Evolutionary conservation across 2,113 vertebrate genomes (phyloP).

Genomic region (Clarias magur): DNA sequence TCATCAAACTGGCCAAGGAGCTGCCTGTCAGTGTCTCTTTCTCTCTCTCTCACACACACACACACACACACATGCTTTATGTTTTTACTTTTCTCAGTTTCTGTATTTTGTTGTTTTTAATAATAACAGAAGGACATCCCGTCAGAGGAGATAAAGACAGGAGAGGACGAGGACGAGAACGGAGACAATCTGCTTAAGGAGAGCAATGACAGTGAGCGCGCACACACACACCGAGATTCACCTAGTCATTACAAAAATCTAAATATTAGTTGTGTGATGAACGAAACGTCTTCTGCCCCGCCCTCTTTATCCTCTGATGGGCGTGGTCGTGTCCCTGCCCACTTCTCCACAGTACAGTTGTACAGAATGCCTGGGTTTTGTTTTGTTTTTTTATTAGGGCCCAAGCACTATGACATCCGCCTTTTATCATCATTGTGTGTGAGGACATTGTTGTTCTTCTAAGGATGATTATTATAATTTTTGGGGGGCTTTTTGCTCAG

Average conservation of each 20-base stretch:
- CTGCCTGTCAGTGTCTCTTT: slow-evolving; percentile 83
- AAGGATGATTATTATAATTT: too few species aligned
- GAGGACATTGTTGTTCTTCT: too few species aligned
- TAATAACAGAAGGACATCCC: slow-evolving; percentile 82
- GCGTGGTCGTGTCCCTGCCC: not conserved
- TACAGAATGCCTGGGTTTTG: not conserved
- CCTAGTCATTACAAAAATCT: not conserved
- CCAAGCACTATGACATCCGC: too few species aligned
- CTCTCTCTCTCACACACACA: too few species aligned
- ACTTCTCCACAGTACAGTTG: not conserved
- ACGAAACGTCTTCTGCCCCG: not conserved
- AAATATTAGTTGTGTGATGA: not conserved
- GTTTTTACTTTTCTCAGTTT: not conserved
- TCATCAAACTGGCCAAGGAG: slow-evolving; percentile 98
- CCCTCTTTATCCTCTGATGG: not conserved
- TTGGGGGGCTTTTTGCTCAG: too few species aligned
- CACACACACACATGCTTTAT: not conserved
- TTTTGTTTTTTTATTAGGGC: too few species aligned
- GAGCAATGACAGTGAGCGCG: slow-evolving; percentile 91
- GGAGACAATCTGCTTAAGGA: slow-evolving; percentile 97
- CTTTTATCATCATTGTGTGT: too few species aligned
- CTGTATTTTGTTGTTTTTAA: not conserved
- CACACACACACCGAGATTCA: not conserved
- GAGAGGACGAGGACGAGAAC: slow-evolving; percentile 96
- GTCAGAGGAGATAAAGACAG: slow-evolving; percentile 99